phyloP scores from a whole-genome alignment of 2,888 invertebrate genomes.

The Sipunculus nudus region DNA sequence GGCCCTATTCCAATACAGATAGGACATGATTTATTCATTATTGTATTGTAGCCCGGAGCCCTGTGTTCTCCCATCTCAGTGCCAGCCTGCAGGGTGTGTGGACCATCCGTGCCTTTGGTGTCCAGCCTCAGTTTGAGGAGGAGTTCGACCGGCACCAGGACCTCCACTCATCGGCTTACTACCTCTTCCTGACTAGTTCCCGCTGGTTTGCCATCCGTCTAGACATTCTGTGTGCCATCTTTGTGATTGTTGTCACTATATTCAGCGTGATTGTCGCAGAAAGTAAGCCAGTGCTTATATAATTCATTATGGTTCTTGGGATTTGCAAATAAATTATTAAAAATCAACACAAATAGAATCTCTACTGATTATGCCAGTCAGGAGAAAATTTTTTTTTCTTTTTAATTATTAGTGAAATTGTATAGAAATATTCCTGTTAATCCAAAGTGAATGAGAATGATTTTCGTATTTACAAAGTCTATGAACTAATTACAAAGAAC shows the following conservation, averaged over 20 bases:
- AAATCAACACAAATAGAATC: no score
- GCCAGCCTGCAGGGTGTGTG: conserved; percentile 89
- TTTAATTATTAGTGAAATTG: no score
- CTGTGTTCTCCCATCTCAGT: conserved; percentile 93
- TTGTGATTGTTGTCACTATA: conserved; percentile 85
- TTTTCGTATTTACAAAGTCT: no score
- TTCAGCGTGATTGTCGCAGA: conserved; percentile 80
- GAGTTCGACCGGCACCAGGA: conserved; percentile 70
- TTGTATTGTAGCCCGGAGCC: conserved; percentile 79
- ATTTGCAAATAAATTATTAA: no score
- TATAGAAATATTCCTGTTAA: no score
- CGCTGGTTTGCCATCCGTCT: conserved; percentile 94
- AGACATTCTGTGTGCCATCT: conserved; percentile 86
- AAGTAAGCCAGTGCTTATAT: conserved; percentile 54
- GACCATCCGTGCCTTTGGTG: conserved; percentile 89
- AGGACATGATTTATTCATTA: no score
- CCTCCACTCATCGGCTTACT: conserved; percentile 90
- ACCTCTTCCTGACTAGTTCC: conserved; percentile 85
- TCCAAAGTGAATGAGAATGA: no score
- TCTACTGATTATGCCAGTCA: no score
- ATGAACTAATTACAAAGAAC: no score
- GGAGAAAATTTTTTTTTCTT: no score
- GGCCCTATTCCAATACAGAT: no score
- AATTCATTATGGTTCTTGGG: no score
- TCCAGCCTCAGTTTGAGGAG: conserved; percentile 78